A percentile compares a stretch with the other conserved stretches of the same genome.
Conservation (phyloP, 2,888 invertebrate genomes). For the Caenorhabditis sp. region DNA sequence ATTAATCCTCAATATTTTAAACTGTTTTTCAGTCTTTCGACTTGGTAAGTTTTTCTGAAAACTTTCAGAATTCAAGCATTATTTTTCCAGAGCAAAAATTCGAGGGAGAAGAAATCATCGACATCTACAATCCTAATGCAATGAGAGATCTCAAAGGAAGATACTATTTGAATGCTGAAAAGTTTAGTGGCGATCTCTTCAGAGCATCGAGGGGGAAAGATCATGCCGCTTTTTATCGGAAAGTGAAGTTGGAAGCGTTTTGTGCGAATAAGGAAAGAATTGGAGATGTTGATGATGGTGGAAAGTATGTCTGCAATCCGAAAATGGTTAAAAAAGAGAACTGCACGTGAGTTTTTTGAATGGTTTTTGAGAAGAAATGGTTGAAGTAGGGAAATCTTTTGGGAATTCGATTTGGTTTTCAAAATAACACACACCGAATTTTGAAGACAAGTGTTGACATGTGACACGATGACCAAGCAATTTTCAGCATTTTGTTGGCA, state of each 20-base stretch:
- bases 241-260: slow-evolving; percentile 38
- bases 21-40: slow-evolving; percentile 8
- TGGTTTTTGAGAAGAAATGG: background rate
- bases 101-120: background rate
- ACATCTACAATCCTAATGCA: slow-evolving; percentile 13
- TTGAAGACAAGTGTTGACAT: too few relatives aligned
- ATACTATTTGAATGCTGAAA: background rate
- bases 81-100: background rate
- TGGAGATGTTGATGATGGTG: slow-evolving; percentile 65
- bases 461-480: too few relatives aligned
- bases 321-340: slow-evolving; percentile 17
- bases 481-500: too few relatives aligned
- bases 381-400: too few relatives aligned
- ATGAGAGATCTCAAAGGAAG: slow-evolving; percentile 7
- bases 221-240: slow-evolving; percentile 5
- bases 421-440: background rate
- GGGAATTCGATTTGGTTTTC: background rate
- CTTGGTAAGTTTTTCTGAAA: slow-evolving; percentile 19
- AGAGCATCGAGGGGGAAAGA: background rate
- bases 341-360: slow-evolving; percentile 58
- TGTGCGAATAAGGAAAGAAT: slow-evolving; percentile 48
- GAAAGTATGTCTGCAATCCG: slow-evolving; percentile 66
- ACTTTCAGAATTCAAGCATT: background rate
- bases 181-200: background rate
- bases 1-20: slow-evolving; percentile 17